A percentile compares a stretch with the other conserved stretches of the same genome.
phyloP scores from a whole-genome alignment of 2,797 vertebrate species.

The Danio jaintianensis region DNA sequence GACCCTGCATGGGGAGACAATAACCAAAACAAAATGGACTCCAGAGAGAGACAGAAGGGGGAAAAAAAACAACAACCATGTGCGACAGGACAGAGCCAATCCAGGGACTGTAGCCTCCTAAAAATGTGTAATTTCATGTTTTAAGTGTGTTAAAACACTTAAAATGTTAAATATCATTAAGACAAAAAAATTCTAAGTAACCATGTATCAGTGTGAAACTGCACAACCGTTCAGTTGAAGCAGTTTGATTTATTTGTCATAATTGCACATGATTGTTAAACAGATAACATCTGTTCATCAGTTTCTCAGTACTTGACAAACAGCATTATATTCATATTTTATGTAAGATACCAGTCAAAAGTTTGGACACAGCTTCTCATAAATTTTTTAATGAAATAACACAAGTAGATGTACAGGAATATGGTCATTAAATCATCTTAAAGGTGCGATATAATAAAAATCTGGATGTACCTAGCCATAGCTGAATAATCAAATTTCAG shows the following conservation, averaged over 20 bases:
- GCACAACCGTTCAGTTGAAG: neutral
- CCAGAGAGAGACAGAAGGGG: slow-evolving; percentile 67
- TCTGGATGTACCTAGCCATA: no score
- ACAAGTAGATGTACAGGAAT: neutral
- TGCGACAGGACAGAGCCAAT: slow-evolving; percentile 43
- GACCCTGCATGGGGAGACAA: slow-evolving; percentile 88
- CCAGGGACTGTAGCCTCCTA: slow-evolving; percentile 12
- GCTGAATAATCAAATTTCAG: no score
- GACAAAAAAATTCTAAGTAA: neutral
- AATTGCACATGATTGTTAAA: slow-evolving; percentile 10
- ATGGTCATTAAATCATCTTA: no score
- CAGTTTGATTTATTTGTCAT: neutral
- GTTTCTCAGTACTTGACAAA: neutral
- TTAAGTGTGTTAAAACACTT: no score
- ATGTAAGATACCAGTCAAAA: neutral
- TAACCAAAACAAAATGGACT: slow-evolving; percentile 84
- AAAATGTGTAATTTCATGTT: neutral
- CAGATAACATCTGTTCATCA: neutral
- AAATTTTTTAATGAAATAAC: neutral
- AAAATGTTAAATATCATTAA: no score
- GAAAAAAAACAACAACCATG: slow-evolving; percentile 55
- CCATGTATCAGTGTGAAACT: neutral
- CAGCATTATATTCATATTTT: neutral
- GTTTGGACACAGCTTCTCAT: neutral
- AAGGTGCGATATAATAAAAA: no score